Percentiles rank a stretch among this genome's conserved stretches.
Conservation (phyloP, 2,797 vertebrate species). For the Arctocebus calabarensis region DNA sequence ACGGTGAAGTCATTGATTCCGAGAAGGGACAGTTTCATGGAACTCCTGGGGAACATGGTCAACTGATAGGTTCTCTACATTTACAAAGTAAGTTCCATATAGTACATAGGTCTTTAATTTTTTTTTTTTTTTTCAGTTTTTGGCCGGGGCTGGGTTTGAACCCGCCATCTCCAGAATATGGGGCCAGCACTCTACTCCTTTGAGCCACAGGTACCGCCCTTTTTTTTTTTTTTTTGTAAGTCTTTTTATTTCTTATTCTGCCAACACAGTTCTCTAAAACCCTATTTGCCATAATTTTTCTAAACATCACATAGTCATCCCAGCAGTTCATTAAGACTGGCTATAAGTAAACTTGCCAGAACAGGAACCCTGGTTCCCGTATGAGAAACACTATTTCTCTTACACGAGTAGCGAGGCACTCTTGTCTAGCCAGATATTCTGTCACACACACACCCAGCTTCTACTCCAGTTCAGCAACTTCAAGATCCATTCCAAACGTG, state of each 20-base stretch:
- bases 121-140: too few species aligned
- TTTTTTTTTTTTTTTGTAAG: too few species aligned
- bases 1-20: neutral
- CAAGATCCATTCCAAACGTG: neutral
- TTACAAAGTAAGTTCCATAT: neutral
- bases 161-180: too few species aligned
- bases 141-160: too few species aligned
- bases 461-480: neutral
- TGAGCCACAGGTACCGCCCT: too few species aligned
- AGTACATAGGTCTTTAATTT: neutral
- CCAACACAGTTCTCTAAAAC: neutral
- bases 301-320: neutral
- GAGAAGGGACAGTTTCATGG: neutral
- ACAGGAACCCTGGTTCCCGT: neutral
- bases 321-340: neutral
- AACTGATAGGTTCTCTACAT: neutral
- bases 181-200: too few species aligned
- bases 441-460: neutral
- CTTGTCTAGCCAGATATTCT: neutral
- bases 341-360: neutral
- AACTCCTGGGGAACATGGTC: neutral
- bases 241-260: neutral
- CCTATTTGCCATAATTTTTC: neutral
- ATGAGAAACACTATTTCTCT: neutral
- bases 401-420: neutral